Base-by-base conservation (phyloP, 2,113 vertebrate genomes). In the Scytalopus superciliaris region DNA sequence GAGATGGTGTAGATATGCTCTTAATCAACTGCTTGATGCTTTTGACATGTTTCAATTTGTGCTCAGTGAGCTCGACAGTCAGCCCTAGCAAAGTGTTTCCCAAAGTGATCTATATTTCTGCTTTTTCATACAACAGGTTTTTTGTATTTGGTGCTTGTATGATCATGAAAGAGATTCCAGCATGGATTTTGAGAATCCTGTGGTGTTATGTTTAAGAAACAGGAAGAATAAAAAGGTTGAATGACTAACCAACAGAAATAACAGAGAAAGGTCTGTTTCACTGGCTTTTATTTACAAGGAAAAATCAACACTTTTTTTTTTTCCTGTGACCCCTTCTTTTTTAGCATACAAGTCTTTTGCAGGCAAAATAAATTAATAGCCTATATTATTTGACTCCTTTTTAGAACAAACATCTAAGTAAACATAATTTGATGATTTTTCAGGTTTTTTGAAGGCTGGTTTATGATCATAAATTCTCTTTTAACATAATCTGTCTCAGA, bases 1-100 rank as follows among this genome's bases (percentile, higher is more conserved):
- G n/a, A 78, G 57, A 87, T 56, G 66, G 16, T 68, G 16, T 47
- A 66, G 64, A 73, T 21, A 81, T 28, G 16, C 10, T 52, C 56
- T 91, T 80, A 87, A 92, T 94, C 57, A 91, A 57, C n/a, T 76
- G 21, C 25, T 91, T 77, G 67, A 85, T 89, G 52, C 27, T 75
- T 94, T 82, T 93, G 87, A 90, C 55, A 67, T n/a, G 45, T 91
- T 93, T 90, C 82, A 92, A 14, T 91, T 96, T 84, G 57, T 52
- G 9, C 11, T 89, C 33, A 74, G 31, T 59, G 40, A 81, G 40
- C 86, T 14, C 90, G 64, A 73, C 56, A 73, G 64, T n/a, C 87
- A 80, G 40, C 56, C 31, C 37, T 49, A 53, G 66, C 13, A 68
- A 92, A 81, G 25, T 39, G 19, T 64, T 90, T 84, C 64, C 44